A percentile compares a stretch with the other conserved stretches of the same genome.
phyloP scores from a whole-genome alignment of 2,797 vertebrate species.

The Capromys pilorides region DNA sequence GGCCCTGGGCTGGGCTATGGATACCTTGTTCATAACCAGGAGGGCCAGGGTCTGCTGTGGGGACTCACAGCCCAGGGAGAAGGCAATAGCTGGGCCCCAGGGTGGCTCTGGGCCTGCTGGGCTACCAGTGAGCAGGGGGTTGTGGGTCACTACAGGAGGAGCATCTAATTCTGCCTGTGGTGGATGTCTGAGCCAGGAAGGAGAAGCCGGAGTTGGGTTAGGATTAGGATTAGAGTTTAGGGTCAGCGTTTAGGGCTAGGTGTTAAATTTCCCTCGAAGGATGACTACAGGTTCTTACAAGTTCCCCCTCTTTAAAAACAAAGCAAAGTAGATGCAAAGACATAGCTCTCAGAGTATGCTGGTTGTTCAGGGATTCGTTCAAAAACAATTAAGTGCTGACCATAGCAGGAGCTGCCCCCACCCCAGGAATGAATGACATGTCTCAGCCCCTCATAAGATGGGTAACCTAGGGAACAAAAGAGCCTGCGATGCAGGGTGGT shows the following conservation, averaged over 20 bases:
- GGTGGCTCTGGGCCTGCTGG: neutral
- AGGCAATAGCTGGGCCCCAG: too few species aligned
- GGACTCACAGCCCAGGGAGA: neutral
- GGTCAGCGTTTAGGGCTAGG: neutral
- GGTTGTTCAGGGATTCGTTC: neutral
- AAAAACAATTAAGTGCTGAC: neutral
- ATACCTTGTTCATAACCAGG: neutral
- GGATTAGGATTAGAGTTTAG: too few species aligned
- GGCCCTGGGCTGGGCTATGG: neutral
- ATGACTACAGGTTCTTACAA: too few species aligned
- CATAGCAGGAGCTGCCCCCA: neutral
- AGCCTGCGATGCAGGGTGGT: fast-evolving
- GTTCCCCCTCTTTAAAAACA: neutral
- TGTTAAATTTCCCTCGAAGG: neutral
- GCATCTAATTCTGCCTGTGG: neutral
- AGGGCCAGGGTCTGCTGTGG: neutral
- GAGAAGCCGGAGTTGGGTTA: neutral
- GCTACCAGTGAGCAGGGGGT: neutral
- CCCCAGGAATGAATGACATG: fast-evolving
- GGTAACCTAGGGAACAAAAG: neutral
- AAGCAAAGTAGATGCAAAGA: neutral
- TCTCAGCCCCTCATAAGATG: neutral
- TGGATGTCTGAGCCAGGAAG: neutral
- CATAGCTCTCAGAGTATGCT: neutral
- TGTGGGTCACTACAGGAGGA: neutral